phyloP scores from a whole-genome alignment of 2,113 vertebrate species.

The Charina bottae region DNA sequence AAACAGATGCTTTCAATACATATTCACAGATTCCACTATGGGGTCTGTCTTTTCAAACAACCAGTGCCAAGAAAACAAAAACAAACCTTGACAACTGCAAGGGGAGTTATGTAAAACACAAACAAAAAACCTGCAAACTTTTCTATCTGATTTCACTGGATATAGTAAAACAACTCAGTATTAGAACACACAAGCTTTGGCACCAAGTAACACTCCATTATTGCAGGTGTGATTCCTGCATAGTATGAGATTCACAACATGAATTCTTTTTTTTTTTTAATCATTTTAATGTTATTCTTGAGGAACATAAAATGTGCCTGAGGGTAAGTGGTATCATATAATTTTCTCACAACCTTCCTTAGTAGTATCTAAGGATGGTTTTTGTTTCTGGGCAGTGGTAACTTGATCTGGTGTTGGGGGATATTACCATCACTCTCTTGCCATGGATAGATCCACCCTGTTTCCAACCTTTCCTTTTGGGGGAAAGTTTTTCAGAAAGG shows the following conservation, averaged over 20 bases:
- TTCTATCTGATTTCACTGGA: background rate
- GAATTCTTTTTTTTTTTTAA: constrained; percentile 7
- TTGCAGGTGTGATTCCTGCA: background rate
- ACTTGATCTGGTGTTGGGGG: background rate
- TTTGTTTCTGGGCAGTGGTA: background rate
- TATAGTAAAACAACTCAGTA: background rate
- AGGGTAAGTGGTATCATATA: background rate
- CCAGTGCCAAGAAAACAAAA: background rate
- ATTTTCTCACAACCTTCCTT: background rate
- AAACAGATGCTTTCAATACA: constrained; percentile 45
- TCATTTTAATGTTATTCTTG: constrained; percentile 11
- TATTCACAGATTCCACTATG: constrained; percentile 35
- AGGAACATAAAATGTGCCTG: background rate
- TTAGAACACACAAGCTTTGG: background rate
- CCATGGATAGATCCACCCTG: background rate
- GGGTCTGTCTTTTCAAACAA: constrained; percentile 35
- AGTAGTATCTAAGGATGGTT: background rate
- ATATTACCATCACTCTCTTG: background rate
- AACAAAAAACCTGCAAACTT: constrained; percentile 13
- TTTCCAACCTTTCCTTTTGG: background rate
- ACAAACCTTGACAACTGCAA: background rate
- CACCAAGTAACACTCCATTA: background rate
- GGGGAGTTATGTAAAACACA: background rate
- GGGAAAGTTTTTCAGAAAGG: too few species aligned
- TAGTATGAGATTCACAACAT: background rate